A percentile compares a stretch with the other conserved stretches of the same genome.
These are phyloP conservation scores for Penaeus monodon DNA, from an alignment of 2,888 invertebrate species.

Conservation along the genomic window DNA sequence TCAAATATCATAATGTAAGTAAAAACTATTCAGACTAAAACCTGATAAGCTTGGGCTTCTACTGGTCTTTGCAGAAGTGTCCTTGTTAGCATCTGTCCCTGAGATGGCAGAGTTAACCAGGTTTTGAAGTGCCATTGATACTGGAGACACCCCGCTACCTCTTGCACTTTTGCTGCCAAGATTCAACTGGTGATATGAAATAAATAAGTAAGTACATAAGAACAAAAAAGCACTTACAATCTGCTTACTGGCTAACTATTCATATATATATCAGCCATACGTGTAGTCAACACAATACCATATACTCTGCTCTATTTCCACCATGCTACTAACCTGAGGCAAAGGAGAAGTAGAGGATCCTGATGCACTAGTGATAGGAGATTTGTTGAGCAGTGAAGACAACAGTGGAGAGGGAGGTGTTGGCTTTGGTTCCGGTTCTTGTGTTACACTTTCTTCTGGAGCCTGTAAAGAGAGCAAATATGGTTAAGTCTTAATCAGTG, in stretches of 20 bases:
- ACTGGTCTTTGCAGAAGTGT: conserved; percentile 23
- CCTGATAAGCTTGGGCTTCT: too few species aligned
- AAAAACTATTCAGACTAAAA: too few species aligned
- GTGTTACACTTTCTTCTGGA: conserved; percentile 36
- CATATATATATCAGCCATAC: too few species aligned
- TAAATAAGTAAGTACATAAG: conserved; percentile 34
- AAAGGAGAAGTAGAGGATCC: too few species aligned
- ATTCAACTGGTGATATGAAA: conserved; percentile 30
- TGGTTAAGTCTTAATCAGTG: background rate
- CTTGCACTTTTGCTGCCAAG: conserved; percentile 20
- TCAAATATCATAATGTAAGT: too few species aligned
- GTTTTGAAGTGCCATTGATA: conserved; percentile 49
- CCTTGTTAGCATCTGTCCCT: conserved; percentile 41
- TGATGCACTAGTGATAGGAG: conserved; percentile 32
- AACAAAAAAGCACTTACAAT: too few species aligned
- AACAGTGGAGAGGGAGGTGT: conserved; percentile 53
- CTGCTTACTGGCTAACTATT: too few species aligned
- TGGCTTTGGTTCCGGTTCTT: conserved; percentile 31
- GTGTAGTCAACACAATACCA: too few species aligned
- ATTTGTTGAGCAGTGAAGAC: conserved; percentile 49
- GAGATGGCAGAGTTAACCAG: conserved; percentile 51
- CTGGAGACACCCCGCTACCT: conserved; percentile 34
- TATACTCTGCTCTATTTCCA: too few species aligned
- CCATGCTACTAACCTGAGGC: too few species aligned
- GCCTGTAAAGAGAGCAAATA: conserved; percentile 14